These are phyloP conservation scores for Strigamia maritima DNA, from an alignment of 2,888 invertebrate genomes.

Conservation along the genomic window DNA sequence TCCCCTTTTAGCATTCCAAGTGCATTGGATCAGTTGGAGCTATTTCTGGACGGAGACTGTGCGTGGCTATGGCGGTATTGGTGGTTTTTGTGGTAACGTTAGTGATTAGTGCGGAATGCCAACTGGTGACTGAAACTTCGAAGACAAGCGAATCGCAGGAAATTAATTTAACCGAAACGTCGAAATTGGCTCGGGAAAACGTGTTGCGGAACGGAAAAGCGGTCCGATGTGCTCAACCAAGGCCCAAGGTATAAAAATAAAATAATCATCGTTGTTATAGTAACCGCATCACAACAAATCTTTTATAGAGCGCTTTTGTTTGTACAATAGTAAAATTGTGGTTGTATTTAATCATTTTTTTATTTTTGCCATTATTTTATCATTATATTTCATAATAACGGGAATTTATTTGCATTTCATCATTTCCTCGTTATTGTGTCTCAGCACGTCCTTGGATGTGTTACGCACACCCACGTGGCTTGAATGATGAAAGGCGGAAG, in stretches of 20 bases:
- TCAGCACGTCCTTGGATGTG: background rate
- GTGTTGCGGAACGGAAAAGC: background rate
- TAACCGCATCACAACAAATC: background rate
- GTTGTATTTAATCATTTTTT: background rate
- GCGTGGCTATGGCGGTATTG: background rate
- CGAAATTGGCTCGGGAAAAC: background rate
- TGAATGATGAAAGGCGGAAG: background rate
- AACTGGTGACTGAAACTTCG: background rate
- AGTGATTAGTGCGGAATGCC: background rate
- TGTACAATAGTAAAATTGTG: background rate
- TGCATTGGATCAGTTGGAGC: background rate
- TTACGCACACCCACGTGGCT: background rate
- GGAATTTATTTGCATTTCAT: background rate
- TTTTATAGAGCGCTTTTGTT: background rate
- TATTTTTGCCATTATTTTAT: background rate
- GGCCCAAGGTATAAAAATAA: background rate
- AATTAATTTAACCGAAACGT: background rate
- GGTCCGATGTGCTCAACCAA: background rate
- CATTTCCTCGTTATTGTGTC: background rate
- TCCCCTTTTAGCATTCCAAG: constrained; percentile 1
- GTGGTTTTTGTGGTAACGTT: constrained; percentile 3
- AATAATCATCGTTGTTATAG: background rate
- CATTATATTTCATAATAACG: background rate
- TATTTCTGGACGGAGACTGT: background rate
- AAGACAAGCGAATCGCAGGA: background rate